phyloP scores from a whole-genome alignment of 2,888 invertebrate genomes.

The Amphimallon solstitiale region DNA sequence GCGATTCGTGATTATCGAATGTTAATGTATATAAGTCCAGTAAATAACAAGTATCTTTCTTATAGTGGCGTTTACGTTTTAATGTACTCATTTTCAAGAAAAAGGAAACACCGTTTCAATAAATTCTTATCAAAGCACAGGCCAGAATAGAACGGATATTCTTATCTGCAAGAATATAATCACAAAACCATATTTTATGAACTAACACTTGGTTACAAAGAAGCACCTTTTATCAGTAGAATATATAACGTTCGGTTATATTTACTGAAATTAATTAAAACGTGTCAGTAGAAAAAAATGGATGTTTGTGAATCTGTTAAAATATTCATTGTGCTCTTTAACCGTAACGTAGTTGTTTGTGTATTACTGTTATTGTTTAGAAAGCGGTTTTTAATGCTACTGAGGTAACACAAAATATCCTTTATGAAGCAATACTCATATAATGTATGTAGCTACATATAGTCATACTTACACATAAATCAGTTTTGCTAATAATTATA shows the following conservation, averaged over 20 bases:
- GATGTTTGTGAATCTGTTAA: conserved; percentile 18
- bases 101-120: neutral
- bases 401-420: neutral
- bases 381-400: conserved; percentile 28
- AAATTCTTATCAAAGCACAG: conserved; percentile 1
- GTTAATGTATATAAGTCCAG: conserved; percentile 87
- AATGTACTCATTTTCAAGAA: conserved; percentile 57
- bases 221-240: neutral
- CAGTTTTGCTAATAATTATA: no score
- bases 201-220: neutral
- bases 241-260: neutral
- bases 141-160: conserved; percentile 11
- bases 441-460: no score
- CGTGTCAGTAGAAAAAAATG: conserved; percentile 18
- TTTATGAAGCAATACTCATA: no score
- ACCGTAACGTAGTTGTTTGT: conserved; percentile 32
- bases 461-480: no score
- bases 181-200: neutral
- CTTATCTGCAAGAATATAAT: conserved; percentile 2
- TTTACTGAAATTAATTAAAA: conserved; percentile 4
- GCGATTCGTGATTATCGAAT: conserved; percentile 82
- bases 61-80: conserved; percentile 77
- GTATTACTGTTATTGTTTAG: conserved; percentile 35
- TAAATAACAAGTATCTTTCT: conserved; percentile 86
- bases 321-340: conserved; percentile 33